phyloP scores from a whole-genome alignment of 2,797 vertebrate species.

The Phylloscopus collybita region DNA sequence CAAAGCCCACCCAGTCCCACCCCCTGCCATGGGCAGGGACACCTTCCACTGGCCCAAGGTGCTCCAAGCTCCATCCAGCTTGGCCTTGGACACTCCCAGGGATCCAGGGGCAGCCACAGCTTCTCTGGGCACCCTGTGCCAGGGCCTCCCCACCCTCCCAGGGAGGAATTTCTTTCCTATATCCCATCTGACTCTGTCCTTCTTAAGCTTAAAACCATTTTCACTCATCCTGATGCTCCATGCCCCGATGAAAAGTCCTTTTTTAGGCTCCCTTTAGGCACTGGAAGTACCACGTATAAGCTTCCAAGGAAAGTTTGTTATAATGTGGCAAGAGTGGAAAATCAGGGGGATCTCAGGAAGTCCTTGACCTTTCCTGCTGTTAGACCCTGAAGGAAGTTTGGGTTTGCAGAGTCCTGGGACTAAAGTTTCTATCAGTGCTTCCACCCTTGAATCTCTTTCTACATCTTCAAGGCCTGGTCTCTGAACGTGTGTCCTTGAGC shows the following conservation, averaged over 20 bases:
- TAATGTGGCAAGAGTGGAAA: not conserved
- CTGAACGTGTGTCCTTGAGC: not conserved
- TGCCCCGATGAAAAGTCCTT: not conserved
- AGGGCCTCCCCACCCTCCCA: rapidly evolving
- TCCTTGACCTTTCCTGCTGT: not conserved
- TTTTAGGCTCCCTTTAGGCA: not conserved
- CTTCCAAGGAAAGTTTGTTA: not conserved
- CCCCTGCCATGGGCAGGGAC: not conserved
- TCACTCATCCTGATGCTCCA: not conserved
- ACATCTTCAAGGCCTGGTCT: not conserved
- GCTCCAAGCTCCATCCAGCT: rapidly evolving
- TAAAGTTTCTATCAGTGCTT: not conserved
- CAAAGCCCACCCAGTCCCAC: rapidly evolving
- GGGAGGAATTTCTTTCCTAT: rapidly evolving
- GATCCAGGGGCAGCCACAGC: not conserved
- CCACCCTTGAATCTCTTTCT: not conserved
- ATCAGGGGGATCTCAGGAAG: not conserved
- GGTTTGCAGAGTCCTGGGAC: not conserved
- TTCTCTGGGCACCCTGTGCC: not conserved
- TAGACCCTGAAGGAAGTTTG: not conserved
- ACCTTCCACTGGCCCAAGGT: rapidly evolving
- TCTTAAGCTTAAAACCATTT: not conserved
- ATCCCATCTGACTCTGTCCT: not conserved
- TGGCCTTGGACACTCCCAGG: not conserved
- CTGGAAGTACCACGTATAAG: not conserved